These are phyloP conservation scores for Salminus brasiliensis DNA, from an alignment of 2,113 vertebrate species.

Conservation along the genomic window DNA sequence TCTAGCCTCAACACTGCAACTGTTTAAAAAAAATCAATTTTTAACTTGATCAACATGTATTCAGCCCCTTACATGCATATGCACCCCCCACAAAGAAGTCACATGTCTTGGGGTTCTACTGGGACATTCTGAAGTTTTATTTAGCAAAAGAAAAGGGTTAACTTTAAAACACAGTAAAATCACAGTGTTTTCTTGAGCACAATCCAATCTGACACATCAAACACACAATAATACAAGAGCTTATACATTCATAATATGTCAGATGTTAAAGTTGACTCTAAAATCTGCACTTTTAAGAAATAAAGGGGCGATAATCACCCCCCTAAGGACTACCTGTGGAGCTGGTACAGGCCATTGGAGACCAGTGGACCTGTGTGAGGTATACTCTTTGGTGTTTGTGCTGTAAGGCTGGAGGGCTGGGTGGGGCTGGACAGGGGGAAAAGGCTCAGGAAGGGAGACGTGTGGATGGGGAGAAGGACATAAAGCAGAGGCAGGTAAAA, in stretches of 20 bases:
- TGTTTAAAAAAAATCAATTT: background rate
- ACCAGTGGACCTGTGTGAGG: constrained; percentile 46
- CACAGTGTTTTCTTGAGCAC: constrained; percentile 63
- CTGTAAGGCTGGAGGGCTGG: constrained; percentile 53
- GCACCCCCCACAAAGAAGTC: constrained; percentile 57
- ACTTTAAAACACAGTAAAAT: constrained; percentile 32
- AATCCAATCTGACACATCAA: constrained; percentile 58
- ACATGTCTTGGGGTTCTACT: constrained; percentile 64
- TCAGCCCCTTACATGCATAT: constrained; percentile 14
- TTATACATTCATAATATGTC: constrained; percentile 11
- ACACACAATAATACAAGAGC: constrained; percentile 23
- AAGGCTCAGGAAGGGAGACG: constrained; percentile 25
- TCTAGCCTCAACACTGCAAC: background rate
- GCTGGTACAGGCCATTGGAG: constrained; percentile 24
- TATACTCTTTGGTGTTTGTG: constrained; percentile 66
- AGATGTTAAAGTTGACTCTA: constrained; percentile 14
- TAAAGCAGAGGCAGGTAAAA: constrained; percentile 75
- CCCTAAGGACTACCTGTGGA: background rate
- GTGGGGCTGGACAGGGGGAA: background rate
- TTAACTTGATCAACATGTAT: background rate
- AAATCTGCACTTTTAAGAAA: background rate
- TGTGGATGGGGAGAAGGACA: constrained; percentile 64
- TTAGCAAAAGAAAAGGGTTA: constrained; percentile 56
- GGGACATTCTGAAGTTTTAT: constrained; percentile 68
- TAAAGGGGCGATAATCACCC: constrained; percentile 8